Percentiles rank a stretch among this genome's conserved stretches.
These are phyloP conservation scores for Cabera pusaria DNA, from an alignment of 2,888 invertebrate genomes.

Conservation along the genomic window DNA sequence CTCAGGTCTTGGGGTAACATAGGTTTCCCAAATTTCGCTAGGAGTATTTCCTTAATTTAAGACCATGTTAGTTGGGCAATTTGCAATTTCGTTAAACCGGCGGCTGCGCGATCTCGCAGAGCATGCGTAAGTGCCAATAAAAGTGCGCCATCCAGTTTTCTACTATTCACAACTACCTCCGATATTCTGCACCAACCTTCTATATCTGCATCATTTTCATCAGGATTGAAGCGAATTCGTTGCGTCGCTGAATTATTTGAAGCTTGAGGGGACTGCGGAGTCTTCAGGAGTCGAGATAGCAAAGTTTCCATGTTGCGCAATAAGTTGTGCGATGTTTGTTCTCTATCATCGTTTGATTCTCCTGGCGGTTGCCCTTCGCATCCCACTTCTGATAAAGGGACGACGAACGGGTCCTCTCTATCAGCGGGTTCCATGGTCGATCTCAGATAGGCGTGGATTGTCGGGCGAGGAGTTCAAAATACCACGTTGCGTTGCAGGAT, in stretches of 20 bases:
- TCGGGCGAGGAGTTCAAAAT: too few species aligned
- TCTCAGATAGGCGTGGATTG: too few species aligned
- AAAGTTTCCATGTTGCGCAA: too few species aligned
- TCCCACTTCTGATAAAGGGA: slow-evolving; percentile 13
- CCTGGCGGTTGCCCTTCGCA: background rate
- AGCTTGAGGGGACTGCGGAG: background rate
- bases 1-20: too few species aligned
- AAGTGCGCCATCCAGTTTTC: slow-evolving; percentile 24
- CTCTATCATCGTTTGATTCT: background rate
- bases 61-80: slow-evolving; percentile 25
- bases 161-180: slow-evolving; percentile 7
- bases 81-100: slow-evolving; percentile 27
- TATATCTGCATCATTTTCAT: slow-evolving; percentile 10
- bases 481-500: too few species aligned
- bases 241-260: background rate
- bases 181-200: slow-evolving; percentile 13
- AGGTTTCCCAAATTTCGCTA: slow-evolving; percentile 33
- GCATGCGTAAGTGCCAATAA: slow-evolving; percentile 22
- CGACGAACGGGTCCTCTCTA: too few species aligned
- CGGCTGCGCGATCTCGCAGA: slow-evolving; percentile 28
- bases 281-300: background rate
- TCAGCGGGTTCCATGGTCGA: too few species aligned
- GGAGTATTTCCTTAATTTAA: slow-evolving; percentile 26
- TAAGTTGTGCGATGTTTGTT: too few species aligned
- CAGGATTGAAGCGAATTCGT: slow-evolving; percentile 8